These are phyloP conservation scores for Sanderia malayensis DNA, from an alignment of 30 jellyfish, hydroid and myxozoan genomes.

Conservation along the genomic window DNA sequence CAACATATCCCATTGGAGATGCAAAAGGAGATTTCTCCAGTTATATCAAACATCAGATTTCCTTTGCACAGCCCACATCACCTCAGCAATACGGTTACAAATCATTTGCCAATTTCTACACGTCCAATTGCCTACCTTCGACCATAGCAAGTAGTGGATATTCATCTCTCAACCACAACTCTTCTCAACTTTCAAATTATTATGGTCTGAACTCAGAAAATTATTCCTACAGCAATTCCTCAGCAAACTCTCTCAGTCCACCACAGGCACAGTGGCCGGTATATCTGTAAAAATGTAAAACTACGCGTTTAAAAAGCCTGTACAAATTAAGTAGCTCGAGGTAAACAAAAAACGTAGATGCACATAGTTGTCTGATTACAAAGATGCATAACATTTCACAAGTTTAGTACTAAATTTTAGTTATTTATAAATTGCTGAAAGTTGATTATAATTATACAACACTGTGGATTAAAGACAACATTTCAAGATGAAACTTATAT, in stretches of 20 bases:
- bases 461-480: no score
- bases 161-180: background rate
- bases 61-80: background rate
- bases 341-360: no score
- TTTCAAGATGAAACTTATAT: no score
- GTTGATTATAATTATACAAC: no score
- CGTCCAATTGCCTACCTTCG: background rate
- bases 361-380: no score
- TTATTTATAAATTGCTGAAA: no score
- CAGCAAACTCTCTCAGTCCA: background rate
- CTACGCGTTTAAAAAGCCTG: no score
- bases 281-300: no score
- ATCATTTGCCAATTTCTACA: background rate
- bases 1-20: background rate
- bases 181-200: background rate
- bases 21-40: background rate
- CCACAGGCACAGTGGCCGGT: background rate
- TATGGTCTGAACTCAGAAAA: background rate
- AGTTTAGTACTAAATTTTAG: no score
- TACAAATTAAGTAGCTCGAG: no score
- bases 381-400: no score
- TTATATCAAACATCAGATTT: background rate
- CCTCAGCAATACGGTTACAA: background rate
- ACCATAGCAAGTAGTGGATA: background rate
- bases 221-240: background rate